These are phyloP conservation scores for Xyrichtys novacula DNA, from an alignment of 2,797 vertebrate genomes.

Conservation along the genomic window DNA sequence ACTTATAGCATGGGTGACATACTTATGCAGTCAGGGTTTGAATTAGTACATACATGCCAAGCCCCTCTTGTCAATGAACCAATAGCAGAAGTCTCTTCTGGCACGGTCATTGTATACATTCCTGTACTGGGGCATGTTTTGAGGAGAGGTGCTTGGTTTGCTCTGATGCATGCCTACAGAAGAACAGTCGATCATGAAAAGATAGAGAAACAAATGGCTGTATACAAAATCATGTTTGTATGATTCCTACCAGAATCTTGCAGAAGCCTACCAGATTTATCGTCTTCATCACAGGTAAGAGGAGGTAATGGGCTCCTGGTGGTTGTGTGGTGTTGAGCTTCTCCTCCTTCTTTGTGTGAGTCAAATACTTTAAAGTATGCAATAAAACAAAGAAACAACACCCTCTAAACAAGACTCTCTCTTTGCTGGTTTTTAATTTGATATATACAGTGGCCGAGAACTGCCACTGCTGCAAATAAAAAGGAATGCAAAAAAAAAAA, in stretches of 20 bases:
- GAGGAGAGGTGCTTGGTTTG: slow-evolving; percentile 28
- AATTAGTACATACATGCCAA: slow-evolving; percentile 59
- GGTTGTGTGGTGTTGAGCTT: neutral
- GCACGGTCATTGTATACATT: slow-evolving; percentile 75
- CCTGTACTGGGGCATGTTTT: slow-evolving; percentile 66
- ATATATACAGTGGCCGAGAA: no score
- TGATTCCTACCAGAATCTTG: slow-evolving; percentile 37
- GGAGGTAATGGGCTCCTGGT: slow-evolving; percentile 38
- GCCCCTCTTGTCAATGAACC: slow-evolving; percentile 69
- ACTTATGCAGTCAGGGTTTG: slow-evolving; percentile 2
- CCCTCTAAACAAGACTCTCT: neutral
- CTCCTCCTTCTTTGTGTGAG: slow-evolving; percentile 7
- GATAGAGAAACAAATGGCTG: neutral
- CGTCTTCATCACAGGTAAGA: slow-evolving; percentile 25
- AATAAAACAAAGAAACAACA: slow-evolving; percentile 19
- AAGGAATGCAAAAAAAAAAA: no score
- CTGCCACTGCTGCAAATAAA: no score
- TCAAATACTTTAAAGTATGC: slow-evolving; percentile 8
- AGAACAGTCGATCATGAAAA: neutral
- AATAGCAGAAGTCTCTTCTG: slow-evolving; percentile 73
- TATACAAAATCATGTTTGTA: neutral
- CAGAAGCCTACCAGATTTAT: neutral
- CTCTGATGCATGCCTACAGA: slow-evolving; percentile 33
- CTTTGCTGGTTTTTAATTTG: neutral
- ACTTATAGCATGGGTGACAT: slow-evolving; percentile 28